A percentile compares a stretch with the other conserved stretches of the same genome.
Conservation (phyloP, 2,888 invertebrate species). For the Cheilosia variabilis region DNA sequence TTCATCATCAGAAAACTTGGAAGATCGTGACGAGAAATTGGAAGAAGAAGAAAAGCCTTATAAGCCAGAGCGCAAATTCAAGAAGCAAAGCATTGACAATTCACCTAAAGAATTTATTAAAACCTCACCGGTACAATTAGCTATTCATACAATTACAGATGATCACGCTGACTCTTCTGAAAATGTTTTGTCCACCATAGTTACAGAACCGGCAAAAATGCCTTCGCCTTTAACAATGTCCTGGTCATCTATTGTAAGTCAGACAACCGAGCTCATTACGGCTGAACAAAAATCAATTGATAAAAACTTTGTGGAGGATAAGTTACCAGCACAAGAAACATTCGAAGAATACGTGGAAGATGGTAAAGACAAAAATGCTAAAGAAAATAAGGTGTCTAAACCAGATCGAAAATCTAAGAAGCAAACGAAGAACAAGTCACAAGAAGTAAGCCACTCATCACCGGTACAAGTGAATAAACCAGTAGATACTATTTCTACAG, state of each 20-base stretch:
- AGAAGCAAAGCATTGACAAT: not conserved
- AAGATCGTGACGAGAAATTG: not conserved
- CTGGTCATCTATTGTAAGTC: constrained; percentile 52
- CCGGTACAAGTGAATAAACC: not conserved
- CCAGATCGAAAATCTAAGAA: constrained; percentile 7
- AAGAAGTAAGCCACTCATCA: not conserved
- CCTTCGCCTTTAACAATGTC: not conserved
- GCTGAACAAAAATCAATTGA: not conserved
- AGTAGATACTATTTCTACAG: not conserved
- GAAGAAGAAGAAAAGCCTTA: not conserved
- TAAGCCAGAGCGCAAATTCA: not conserved
- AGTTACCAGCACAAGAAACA: not conserved
- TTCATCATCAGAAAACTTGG: not conserved
- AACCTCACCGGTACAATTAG: not conserved
- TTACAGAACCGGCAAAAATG: not conserved
- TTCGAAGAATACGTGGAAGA: not conserved
- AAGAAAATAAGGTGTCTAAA: not conserved
- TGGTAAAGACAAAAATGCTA: not conserved
- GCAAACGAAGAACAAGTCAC: constrained; percentile 18
- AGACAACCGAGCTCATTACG: not conserved
- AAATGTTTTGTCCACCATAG: not conserved
- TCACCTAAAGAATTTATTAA: not conserved
- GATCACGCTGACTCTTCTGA: not conserved
- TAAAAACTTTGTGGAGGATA: not conserved
- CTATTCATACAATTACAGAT: not conserved